Evolutionary conservation across 2,113 vertebrate genomes (phyloP).

Genomic region (Andinoacara biseriatus): DNA sequence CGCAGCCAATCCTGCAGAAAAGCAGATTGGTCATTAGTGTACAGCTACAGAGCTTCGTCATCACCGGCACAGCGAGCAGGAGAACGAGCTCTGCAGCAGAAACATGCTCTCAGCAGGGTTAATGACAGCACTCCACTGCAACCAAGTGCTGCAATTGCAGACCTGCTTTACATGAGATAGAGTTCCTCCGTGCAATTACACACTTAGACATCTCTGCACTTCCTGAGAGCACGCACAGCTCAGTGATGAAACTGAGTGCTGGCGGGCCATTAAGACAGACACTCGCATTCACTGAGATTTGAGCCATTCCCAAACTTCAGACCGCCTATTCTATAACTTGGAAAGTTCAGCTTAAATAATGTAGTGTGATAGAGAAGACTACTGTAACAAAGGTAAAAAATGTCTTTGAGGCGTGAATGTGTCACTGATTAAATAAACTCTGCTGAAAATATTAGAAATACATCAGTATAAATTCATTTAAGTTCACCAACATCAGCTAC

Average conservation of each 20-base stretch:
- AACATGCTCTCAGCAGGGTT: conserved; percentile 91
- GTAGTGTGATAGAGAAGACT: neutral
- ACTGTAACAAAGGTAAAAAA: neutral
- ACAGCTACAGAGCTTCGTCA: conserved; percentile 60
- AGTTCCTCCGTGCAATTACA: conserved; percentile 16
- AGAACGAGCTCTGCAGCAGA: conserved; percentile 57
- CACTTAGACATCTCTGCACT: neutral
- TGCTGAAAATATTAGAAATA: neutral
- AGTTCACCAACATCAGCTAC: neutral
- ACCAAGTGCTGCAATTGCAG: conserved; percentile 93
- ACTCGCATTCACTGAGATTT: neutral
- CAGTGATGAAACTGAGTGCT: neutral
- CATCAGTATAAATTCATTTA: fast-evolving
- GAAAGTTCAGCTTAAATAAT: too few relatives aligned
- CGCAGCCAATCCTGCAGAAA: neutral
- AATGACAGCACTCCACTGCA: conserved; percentile 89
- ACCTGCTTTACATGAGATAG: conserved; percentile 84
- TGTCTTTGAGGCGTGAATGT: neutral
- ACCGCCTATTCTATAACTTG: too few relatives aligned
- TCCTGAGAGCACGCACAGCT: neutral
- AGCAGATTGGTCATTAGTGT: conserved; percentile 68
- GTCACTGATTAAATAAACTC: fast-evolving
- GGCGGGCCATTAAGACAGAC: neutral
- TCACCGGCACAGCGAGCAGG: conserved; percentile 67
- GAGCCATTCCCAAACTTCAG: too few relatives aligned